Evolutionary conservation across 2,113 vertebrate species (phyloP).

Genomic region (Hoplias malabaricus): DNA sequence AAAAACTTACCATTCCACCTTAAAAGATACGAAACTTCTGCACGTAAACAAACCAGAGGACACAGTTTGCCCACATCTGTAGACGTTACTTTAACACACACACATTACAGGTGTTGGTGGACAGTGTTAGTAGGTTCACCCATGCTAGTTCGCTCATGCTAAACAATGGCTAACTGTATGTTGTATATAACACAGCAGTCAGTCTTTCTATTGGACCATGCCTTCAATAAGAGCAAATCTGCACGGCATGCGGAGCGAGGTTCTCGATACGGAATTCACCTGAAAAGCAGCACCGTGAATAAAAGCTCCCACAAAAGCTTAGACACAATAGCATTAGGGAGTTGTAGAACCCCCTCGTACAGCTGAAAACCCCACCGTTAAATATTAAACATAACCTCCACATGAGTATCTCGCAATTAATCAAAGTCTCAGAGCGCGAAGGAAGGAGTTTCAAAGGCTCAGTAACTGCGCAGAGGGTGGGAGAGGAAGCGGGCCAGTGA

Average conservation of each 20-base stretch:
- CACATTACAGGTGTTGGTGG: too few relatives aligned
- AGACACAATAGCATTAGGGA: background rate
- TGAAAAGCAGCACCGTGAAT: background rate
- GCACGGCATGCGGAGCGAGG: background rate
- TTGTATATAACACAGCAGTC: background rate
- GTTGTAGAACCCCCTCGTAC: background rate
- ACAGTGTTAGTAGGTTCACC: too few relatives aligned
- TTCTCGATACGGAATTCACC: background rate
- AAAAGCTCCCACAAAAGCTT: background rate
- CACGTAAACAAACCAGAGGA: too few relatives aligned
- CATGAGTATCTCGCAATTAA: conserved; percentile 23
- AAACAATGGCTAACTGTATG: background rate
- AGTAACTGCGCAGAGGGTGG: conserved; percentile 4
- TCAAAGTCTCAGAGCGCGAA: conserved; percentile 18
- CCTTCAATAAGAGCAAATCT: background rate
- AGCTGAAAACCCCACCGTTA: background rate
- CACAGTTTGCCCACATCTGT: too few relatives aligned
- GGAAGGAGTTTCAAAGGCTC: conserved; percentile 20
- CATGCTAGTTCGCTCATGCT: too few relatives aligned
- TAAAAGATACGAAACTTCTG: too few relatives aligned
- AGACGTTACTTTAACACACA: too few relatives aligned
- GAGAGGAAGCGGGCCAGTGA: conserved; percentile 13
- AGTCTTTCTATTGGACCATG: background rate
- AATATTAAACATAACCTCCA: conserved; percentile 5
- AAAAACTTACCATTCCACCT: too few relatives aligned